Conservation (phyloP, 2,113 vertebrate genomes). For the Rattus rattus region DNA sequence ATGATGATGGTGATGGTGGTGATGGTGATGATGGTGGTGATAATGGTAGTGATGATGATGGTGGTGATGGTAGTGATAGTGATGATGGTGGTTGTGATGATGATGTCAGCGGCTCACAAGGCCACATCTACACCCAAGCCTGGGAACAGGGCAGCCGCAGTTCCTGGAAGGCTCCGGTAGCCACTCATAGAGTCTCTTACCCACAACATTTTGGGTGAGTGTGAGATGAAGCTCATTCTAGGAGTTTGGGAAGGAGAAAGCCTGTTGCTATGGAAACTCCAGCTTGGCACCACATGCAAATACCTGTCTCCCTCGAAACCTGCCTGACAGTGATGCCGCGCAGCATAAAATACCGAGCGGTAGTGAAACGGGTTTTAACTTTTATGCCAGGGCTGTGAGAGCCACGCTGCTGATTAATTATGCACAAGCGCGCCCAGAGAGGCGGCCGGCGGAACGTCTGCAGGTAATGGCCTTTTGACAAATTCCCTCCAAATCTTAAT, state of each 20-base stretch:
- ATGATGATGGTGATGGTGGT: neutral
- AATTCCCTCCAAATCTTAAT: constrained; percentile 35
- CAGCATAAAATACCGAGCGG: neutral
- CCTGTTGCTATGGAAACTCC: constrained; percentile 66
- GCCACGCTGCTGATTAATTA: constrained; percentile 49
- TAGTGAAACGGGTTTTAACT: constrained; percentile 45
- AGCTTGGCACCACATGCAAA: constrained; percentile 27
- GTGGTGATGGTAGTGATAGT: neutral
- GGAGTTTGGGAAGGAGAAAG: neutral
- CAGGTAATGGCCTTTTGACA: constrained; percentile 61
- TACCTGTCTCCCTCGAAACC: constrained; percentile 48
- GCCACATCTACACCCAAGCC: accelerated
- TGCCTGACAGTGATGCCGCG: neutral
- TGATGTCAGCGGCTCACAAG: neutral
- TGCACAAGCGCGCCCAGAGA: neutral
- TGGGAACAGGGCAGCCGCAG: accelerated
- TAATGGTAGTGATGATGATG: neutral
- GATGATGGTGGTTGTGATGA: neutral
- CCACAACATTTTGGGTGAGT: neutral
- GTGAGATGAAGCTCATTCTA: neutral
- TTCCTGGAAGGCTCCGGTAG: accelerated
- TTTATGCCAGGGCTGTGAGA: neutral
- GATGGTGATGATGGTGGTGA: accelerated
- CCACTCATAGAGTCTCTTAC: neutral
- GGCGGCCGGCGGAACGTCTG: neutral